Percentiles rank a stretch among this genome's conserved stretches.
Evolutionary conservation across 2,888 invertebrate genomes (phyloP).

Genomic region (Patella depressa): DNA sequence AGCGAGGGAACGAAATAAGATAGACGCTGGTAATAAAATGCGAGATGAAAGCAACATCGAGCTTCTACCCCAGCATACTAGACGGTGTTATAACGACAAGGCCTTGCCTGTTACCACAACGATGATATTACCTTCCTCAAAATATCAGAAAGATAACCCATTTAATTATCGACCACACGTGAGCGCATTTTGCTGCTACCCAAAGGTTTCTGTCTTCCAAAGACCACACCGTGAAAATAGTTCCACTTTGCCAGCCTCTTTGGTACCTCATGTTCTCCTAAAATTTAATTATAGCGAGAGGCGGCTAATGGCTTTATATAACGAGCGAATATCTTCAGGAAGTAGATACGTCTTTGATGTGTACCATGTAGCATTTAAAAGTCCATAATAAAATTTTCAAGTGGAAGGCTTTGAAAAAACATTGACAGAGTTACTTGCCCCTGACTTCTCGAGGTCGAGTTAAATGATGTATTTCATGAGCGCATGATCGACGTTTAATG

Average conservation of each 20-base stretch:
- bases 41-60: background rate
- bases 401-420: no score
- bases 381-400: no score
- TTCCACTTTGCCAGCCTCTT: no score
- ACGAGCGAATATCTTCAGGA: no score
- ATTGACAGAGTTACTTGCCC: background rate
- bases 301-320: no score
- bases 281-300: no score
- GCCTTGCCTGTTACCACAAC: slow-evolving; percentile 11
- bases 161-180: slow-evolving; percentile 22
- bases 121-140: slow-evolving; percentile 19
- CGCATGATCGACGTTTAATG: no score
- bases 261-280: no score
- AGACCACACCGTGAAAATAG: no score
- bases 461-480: no score
- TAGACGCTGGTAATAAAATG: background rate
- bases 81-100: background rate
- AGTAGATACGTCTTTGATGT: background rate
- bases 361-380: background rate
- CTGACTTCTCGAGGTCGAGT: background rate
- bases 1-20: slow-evolving; percentile 1
- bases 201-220: no score
- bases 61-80: background rate
- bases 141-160: slow-evolving; percentile 20
- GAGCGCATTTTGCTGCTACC: background rate